These are phyloP conservation scores for Sprattus sprattus DNA, from an alignment of 2,113 vertebrate genomes.

Conservation along the genomic window DNA sequence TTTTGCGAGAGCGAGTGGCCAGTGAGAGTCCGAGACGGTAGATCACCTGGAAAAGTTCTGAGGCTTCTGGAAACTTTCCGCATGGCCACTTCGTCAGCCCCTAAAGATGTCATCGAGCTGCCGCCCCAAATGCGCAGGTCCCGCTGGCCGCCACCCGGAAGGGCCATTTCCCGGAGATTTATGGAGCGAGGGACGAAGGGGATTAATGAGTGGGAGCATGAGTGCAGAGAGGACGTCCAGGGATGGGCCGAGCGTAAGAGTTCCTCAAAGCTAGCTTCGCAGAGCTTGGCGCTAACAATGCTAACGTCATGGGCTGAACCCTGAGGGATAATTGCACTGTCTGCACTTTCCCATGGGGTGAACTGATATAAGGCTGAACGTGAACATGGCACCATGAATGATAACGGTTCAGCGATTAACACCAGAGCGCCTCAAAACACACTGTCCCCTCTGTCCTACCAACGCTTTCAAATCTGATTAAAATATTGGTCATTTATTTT, in stretches of 20 bases:
- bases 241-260: neutral
- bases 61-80: slow-evolving; percentile 24
- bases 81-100: slow-evolving; percentile 47
- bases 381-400: neutral
- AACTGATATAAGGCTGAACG: neutral
- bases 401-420: slow-evolving; percentile 4
- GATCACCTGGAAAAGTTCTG: slow-evolving; percentile 15
- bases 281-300: neutral
- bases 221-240: slow-evolving; percentile 8
- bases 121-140: slow-evolving; percentile 43
- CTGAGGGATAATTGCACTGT: neutral
- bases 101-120: slow-evolving; percentile 53
- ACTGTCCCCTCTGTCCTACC: neutral
- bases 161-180: slow-evolving; percentile 61
- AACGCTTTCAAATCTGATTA: neutral
- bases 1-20: neutral
- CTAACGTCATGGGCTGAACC: slow-evolving; percentile 4
- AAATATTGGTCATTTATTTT: neutral
- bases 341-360: neutral
- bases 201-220: slow-evolving; percentile 12
- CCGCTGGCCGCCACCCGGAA: slow-evolving; percentile 49
- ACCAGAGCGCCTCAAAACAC: neutral
- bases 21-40: neutral
- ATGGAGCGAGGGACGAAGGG: slow-evolving; percentile 43
- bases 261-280: neutral